Conservation (phyloP, 2,113 vertebrate genomes). For the Clarias gariepinus region DNA sequence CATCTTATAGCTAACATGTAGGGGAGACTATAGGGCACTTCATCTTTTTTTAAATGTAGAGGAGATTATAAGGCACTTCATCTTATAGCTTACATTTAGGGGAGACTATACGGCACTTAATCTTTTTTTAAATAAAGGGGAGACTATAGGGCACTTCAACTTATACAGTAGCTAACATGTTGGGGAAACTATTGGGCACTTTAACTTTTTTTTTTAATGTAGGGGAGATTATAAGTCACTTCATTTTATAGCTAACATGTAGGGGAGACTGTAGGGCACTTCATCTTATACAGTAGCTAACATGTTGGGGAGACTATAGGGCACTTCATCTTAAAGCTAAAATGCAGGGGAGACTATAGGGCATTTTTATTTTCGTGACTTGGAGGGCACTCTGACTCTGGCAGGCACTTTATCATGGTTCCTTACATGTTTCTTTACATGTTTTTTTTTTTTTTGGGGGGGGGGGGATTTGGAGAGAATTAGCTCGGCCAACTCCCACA, state of each 20-base stretch:
- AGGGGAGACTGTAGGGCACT: not conserved
- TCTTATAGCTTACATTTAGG: not conserved
- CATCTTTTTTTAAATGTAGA: not conserved
- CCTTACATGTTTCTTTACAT: too few species aligned
- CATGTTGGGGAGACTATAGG: not conserved
- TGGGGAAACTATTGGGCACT: not conserved
- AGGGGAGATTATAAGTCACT: too few species aligned
- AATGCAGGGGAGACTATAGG: not conserved
- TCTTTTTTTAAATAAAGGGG: too few species aligned
- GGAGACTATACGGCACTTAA: not conserved
- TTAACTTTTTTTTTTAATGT: too few species aligned
- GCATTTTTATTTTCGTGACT: too few species aligned
- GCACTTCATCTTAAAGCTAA: not conserved
- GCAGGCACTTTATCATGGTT: too few species aligned
- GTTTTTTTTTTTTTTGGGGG: too few species aligned
- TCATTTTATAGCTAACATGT: not conserved
- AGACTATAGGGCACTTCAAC: not conserved
- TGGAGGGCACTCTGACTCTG: too few species aligned
- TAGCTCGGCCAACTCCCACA: too few species aligned
- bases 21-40: not conserved
- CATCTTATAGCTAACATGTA: too few species aligned
- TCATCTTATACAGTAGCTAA: not conserved
- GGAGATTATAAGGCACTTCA: not conserved
- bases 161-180: not conserved
- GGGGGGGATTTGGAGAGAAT: too few species aligned